phyloP scores from a whole-genome alignment of 1,140 invertebrate genomes.

The Ips nitidus region DNA sequence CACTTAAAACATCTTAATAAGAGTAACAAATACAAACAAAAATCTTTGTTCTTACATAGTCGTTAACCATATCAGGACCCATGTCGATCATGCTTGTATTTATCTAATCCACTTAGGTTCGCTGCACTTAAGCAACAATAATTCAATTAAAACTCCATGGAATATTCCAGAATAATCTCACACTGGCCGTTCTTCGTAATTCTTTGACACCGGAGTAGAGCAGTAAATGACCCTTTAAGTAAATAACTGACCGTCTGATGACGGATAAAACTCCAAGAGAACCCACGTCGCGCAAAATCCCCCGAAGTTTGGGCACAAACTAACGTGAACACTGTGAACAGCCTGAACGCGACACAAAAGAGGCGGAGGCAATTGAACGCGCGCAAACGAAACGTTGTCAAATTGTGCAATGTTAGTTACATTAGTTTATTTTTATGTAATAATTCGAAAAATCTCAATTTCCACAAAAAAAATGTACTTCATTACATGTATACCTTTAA shows the following conservation, averaged over 20 bases:
- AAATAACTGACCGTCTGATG: no score
- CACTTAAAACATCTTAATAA: no score
- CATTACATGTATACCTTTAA: no score
- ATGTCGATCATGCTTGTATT: conserved; percentile 28
- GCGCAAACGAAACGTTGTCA: conserved; percentile 28
- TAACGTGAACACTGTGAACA: conserved; percentile 7
- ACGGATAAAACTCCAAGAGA: no score
- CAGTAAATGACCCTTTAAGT: no score
- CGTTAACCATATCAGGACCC: conserved; percentile 36
- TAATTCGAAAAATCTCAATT: no score
- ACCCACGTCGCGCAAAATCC: conserved; percentile 5
- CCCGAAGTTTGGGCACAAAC: conserved; percentile 25
- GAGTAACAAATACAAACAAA: no score
- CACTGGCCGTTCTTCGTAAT: no score
- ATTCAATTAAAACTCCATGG: not conserved
- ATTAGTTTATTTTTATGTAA: no score
- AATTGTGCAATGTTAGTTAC: not conserved
- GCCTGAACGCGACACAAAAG: conserved; percentile 14
- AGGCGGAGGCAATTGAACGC: conserved; percentile 24
- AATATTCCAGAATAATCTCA: no score
- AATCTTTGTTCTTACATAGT: conserved; percentile 27
- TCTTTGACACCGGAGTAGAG: no score
- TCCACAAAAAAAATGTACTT: no score
- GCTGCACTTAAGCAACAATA: not conserved
- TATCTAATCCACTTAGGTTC: conserved; percentile 10